Percentiles rank a stretch among this genome's conserved stretches.
Evolutionary conservation across 2,113 vertebrate species (phyloP).

Genomic region (Dunckerocampus dactyliophorus): DNA sequence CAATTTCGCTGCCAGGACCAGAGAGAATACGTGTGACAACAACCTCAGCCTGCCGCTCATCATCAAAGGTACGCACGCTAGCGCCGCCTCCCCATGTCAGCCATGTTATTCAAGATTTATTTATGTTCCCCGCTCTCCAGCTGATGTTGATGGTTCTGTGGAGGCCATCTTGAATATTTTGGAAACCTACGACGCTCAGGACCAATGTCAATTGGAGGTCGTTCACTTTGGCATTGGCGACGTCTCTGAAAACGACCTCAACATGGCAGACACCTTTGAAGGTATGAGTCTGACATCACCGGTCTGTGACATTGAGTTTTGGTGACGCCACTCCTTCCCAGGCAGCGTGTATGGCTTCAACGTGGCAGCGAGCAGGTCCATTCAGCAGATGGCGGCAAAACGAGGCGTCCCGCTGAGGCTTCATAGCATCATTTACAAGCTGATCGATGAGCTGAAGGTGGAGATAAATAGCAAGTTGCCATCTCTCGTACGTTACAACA

Average conservation of each 20-base stretch:
- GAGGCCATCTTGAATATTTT: slow-evolving; percentile 86
- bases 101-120: not conserved
- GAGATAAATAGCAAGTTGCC: slow-evolving; percentile 80
- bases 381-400: slow-evolving; percentile 79
- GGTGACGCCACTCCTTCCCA: slow-evolving; percentile 33
- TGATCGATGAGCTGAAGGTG: slow-evolving; percentile 84
- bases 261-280: slow-evolving; percentile 81
- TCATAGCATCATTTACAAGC: slow-evolving; percentile 85
- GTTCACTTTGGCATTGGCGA: slow-evolving; percentile 90
- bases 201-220: slow-evolving; percentile 83
- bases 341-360: slow-evolving; percentile 89
- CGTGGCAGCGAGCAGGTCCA: slow-evolving; percentile 71
- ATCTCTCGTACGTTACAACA: slow-evolving; percentile 53
- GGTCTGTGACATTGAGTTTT: too few relatives aligned
- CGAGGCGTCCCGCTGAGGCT: slow-evolving; percentile 79
- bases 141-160: slow-evolving; percentile 91
- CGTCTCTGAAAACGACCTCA: slow-evolving; percentile 86
- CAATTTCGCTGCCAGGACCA: slow-evolving; percentile 46
- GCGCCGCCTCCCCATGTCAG: not conserved
- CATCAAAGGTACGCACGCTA: slow-evolving; percentile 80
- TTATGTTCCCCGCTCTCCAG: slow-evolving; percentile 55
- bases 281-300: slow-evolving; percentile 60
- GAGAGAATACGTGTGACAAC: slow-evolving; percentile 67
- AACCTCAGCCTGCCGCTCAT: slow-evolving; percentile 72
- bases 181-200: slow-evolving; percentile 81